Conservation (phyloP, 2,113 vertebrate species). For the Ceyx melanurus region DNA sequence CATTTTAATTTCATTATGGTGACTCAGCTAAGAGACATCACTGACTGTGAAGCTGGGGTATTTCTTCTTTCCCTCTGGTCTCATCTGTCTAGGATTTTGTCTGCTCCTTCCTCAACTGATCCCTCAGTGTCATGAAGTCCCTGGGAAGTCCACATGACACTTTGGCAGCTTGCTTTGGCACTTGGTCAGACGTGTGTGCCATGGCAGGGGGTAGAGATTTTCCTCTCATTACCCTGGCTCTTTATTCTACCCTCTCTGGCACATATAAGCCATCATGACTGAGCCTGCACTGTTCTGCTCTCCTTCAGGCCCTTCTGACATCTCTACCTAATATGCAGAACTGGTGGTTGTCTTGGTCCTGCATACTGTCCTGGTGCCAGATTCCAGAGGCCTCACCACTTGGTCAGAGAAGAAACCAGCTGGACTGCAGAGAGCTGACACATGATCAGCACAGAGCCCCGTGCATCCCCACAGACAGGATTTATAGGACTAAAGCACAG, state of each 20-base stretch:
- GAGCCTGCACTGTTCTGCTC: not conserved
- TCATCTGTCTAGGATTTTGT: not conserved
- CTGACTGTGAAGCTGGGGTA: not conserved
- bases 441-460: not conserved
- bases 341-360: not conserved
- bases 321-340: not conserved
- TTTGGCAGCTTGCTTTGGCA: not conserved
- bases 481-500: conserved; percentile 7
- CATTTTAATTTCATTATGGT: not conserved
- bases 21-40: not conserved
- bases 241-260: not conserved
- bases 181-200: not conserved
- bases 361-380: not conserved
- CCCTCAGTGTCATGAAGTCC: not conserved
- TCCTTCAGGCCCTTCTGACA: not conserved
- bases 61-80: not conserved
- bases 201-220: not conserved
- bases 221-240: not conserved
- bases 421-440: not conserved
- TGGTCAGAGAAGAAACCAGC: not conserved
- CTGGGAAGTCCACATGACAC: not conserved
- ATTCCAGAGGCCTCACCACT: conserved; percentile 9
- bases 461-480: not conserved
- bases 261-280: not conserved
- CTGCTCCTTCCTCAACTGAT: not conserved